Evolutionary conservation across 1,140 invertebrate species (phyloP), one percentile per base, ranked within the genome.

Genomic region (Aphaenogaster ashmeadi): DNA sequence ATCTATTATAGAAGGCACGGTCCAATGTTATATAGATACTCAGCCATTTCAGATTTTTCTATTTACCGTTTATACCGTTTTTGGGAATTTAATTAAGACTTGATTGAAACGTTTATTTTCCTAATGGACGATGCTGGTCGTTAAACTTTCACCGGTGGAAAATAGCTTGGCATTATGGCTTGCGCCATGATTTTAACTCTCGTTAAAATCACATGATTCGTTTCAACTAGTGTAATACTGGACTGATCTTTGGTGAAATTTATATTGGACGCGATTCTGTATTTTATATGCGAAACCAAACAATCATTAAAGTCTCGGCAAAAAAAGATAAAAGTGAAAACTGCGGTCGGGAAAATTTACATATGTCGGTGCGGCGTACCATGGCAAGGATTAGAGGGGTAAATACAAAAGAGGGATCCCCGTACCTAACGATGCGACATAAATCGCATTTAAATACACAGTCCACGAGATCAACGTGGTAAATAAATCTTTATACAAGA

Each of bases 121-220:
- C n/a, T 58, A 44, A 44, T 56, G 11, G 13, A 71, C 50, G 15
- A 69, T 13, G 44, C 13, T 69, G n/a, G 13, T 44, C 78, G n/a
- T 81, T 27, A 41, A 81, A 81, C 79, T 81, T 81, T 81, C 79
- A 81, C 64, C 27, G 50, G n/a, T 33, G 27, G 27, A 21, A 79
- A 79, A 79, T 66, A 47, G 1, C 50, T 71, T 5, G 11, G 2
- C 9, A n/a, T 47, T 71, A 71, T n/a, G 21, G 33, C 38, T 56
- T 21, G 44, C 58, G 1, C 18, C 8, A 50, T 38, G 78, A 80
- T 47, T 69, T 81, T 81, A 44, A 38, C 50, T 27, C 27, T 27
- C 27, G 27, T 27, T 27, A 27, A 27, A 27, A 27, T 27, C 27
- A 27, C 27, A 27, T 27, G 44, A 81, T 69, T 69, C 15, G 50